These are phyloP conservation scores for Imbricaverruca yamaguchii DNA, from an alignment of 2,888 invertebrate species.

Conservation along the genomic window DNA sequence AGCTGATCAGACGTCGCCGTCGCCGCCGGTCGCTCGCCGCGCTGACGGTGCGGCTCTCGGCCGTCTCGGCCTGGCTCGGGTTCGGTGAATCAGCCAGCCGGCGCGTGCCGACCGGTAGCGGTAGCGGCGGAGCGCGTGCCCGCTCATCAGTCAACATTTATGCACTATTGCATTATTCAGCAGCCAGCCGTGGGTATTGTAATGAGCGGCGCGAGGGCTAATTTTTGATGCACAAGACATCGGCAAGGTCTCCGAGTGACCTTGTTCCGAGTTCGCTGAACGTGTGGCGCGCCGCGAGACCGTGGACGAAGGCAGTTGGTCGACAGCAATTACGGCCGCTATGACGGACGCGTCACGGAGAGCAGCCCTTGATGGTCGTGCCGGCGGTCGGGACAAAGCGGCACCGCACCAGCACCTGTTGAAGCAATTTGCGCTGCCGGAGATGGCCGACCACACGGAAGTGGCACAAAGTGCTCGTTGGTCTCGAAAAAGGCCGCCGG, in stretches of 20 bases:
- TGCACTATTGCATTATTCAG: constrained; percentile 19
- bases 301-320: background rate
- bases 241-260: background rate
- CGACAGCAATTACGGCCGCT: background rate
- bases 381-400: background rate
- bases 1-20: too few relatives aligned
- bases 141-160: constrained; percentile 9
- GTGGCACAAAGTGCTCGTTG: background rate
- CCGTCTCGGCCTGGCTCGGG: too few relatives aligned
- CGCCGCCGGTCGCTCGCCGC: too few relatives aligned
- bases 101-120: background rate
- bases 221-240: constrained; percentile 16
- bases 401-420: background rate
- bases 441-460: background rate
- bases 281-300: background rate
- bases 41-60: too few relatives aligned
- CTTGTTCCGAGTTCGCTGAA: background rate
- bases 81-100: background rate
- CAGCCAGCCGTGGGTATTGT: background rate
- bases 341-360: background rate
- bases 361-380: background rate
- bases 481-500: background rate
- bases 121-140: background rate
- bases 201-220: background rate
- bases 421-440: background rate